Base-by-base conservation (phyloP, 2,797 vertebrate species). In the Otolemur crassicaudatus region DNA sequence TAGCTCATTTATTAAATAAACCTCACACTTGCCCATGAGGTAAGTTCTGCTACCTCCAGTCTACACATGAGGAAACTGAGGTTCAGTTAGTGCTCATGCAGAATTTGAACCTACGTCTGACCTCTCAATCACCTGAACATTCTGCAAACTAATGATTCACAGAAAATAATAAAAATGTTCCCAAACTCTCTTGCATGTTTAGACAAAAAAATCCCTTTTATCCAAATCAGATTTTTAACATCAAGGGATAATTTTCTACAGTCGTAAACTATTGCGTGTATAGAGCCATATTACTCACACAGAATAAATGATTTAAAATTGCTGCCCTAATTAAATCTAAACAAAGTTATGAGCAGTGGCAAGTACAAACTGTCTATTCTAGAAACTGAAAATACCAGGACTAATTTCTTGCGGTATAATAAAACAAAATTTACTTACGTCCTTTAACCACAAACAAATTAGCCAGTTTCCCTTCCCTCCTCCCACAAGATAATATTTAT, bases 371-470 rank as follows among this genome's bases (percentile, higher is more conserved):
- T 63, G n/a, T 83, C 87, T 85, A 16, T 60, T 85, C 72, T 75
- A 77, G 87, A 96, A 94, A 76, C 92, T 67, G 85, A 95, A 96
- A 97, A 90, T 94, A 72, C 40, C 14, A 65, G 27, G 19, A 60
- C 77, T 92, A 87, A 94, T 92, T 97, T 94, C 70, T 96, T 84
- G 87, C 61, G 65, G 91, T 90, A 67, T 88, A 92, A 96, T 95
- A 92, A 88, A 95, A 85, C 80, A 91, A 95, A 96, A 97, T 95
- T 94, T 93, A 93, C 94, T 81, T 22, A 92, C 76, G 22, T 86
- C 82, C 43, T 86, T 97, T 86, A 83, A 94, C 70, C 61, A 72
- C 93, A 89, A 85, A 96, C 75, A 93, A 88, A 81, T 94, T 53
- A 95, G 70, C 91, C 85, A 87, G 43, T 92, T 90, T 65, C 34